Conservation (phyloP, 2,113 vertebrate species). For the Paradoxurus hermaphroditus region DNA sequence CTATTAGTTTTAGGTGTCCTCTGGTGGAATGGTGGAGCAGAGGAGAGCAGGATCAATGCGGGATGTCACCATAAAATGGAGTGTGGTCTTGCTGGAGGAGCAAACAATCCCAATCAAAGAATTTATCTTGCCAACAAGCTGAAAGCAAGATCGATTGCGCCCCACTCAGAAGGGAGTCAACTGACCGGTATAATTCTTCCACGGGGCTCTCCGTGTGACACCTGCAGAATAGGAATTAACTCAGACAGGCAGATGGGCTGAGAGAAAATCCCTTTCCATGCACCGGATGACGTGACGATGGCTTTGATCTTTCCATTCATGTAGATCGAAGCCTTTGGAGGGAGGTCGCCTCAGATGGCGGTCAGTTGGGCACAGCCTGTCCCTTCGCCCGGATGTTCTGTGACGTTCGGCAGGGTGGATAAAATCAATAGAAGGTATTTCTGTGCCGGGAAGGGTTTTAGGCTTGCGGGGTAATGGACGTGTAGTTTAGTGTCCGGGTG, state of each 20-base stretch:
- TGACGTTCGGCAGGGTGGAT: not conserved
- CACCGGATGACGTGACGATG: not conserved
- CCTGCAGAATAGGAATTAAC: conserved; percentile 6
- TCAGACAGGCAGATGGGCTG: not conserved
- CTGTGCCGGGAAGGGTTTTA: not conserved
- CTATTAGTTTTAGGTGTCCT: not conserved
- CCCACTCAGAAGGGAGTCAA: not conserved
- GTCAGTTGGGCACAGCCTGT: fast-evolving
- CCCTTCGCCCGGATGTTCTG: not conserved
- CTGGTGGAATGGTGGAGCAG: fast-evolving
- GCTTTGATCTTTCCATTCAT: not conserved
- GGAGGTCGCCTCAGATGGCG: fast-evolving
- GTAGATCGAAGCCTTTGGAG: fast-evolving
- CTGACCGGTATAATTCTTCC: not conserved
- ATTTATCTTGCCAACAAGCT: conserved; percentile 38
- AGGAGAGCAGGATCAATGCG: not conserved
- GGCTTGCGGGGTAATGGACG: not conserved
- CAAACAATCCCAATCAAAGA: not conserved
- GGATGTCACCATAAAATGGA: not conserved
- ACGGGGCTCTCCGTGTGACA: not conserved
- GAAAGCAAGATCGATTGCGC: not conserved
- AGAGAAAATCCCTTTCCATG: not conserved
- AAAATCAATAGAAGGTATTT: not conserved
- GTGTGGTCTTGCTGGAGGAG: not conserved
- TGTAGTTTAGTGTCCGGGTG: fast-evolving